phyloP scores from a whole-genome alignment of 2,888 invertebrate genomes.

The Proisotoma minuta region DNA sequence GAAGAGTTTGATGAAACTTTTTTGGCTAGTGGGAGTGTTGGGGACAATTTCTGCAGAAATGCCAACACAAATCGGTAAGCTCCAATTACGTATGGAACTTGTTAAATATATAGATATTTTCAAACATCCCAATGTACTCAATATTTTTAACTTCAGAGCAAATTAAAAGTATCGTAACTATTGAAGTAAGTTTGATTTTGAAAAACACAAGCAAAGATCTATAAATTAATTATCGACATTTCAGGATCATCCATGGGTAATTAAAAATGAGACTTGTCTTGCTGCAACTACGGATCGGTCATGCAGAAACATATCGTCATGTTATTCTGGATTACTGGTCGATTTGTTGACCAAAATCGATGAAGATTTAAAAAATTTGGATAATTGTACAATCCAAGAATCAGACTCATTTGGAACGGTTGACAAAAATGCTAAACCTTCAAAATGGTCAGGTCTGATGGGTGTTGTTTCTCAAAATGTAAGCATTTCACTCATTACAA shows the following conservation, averaged over 20 bases:
- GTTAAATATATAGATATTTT: too few relatives aligned
- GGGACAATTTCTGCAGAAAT: too few relatives aligned
- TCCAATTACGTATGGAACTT: too few relatives aligned
- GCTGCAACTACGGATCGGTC: neutral
- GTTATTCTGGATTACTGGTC: neutral
- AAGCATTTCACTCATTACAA: too few relatives aligned
- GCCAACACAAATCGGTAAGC: too few relatives aligned
- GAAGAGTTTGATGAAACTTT: too few relatives aligned
- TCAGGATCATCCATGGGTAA: constrained; percentile 1
- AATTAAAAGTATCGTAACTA: neutral
- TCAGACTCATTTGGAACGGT: neutral
- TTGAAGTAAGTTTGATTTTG: neutral
- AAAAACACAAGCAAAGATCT: neutral
- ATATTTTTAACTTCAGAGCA: too few relatives aligned
- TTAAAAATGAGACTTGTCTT: constrained; percentile 5
- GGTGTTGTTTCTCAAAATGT: neutral
- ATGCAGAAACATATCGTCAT: neutral
- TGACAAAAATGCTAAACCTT: neutral
- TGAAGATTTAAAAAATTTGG: neutral
- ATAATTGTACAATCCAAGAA: constrained; percentile 1
- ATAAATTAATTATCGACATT: neutral
- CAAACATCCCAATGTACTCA: too few relatives aligned
- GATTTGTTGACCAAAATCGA: neutral
- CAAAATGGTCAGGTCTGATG: neutral
- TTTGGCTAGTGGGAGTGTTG: too few relatives aligned